These are phyloP conservation scores for human (Homo sapiens) DNA, from an alignment of 2,113 vertebrate genomes.

Conservation along the genomic window DNA sequence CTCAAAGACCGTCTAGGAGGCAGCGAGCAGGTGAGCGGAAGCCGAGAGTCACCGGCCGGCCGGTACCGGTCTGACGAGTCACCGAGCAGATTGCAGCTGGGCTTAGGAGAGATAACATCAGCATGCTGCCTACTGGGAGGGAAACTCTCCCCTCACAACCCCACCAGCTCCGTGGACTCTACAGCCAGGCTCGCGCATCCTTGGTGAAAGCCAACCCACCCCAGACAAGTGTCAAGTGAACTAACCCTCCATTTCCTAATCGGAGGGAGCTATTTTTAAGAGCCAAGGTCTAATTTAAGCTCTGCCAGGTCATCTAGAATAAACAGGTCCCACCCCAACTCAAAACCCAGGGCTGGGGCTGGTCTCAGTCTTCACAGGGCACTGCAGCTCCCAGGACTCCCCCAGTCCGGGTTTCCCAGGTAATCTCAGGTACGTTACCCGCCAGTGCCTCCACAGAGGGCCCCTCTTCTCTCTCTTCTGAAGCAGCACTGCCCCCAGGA, in stretches of 20 bases:
- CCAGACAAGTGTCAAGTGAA: background rate
- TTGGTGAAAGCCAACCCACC: background rate
- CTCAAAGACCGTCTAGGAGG: background rate
- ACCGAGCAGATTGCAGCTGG: background rate
- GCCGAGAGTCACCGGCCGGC: background rate
- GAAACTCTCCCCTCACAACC: background rate
- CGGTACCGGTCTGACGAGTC: background rate
- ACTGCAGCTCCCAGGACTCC: background rate
- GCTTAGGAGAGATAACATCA: background rate
- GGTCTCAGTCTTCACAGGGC: background rate
- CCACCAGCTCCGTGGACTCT: background rate
- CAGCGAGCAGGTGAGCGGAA: background rate
- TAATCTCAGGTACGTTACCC: conserved; percentile 71
- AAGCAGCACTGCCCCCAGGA: conserved; percentile 78
- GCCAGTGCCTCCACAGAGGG: conserved; percentile 38
- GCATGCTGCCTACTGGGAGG: background rate
- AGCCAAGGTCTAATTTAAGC: background rate
- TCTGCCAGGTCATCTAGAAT: background rate
- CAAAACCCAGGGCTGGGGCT: background rate
- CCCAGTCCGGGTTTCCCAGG: background rate
- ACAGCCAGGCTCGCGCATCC: background rate
- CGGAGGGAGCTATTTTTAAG: background rate
- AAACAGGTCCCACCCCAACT: background rate
- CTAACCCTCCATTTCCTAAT: background rate
- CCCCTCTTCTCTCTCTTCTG: conserved; percentile 77